phyloP scores from a whole-genome alignment of 2,888 invertebrate species.

The Apamea sordens region DNA sequence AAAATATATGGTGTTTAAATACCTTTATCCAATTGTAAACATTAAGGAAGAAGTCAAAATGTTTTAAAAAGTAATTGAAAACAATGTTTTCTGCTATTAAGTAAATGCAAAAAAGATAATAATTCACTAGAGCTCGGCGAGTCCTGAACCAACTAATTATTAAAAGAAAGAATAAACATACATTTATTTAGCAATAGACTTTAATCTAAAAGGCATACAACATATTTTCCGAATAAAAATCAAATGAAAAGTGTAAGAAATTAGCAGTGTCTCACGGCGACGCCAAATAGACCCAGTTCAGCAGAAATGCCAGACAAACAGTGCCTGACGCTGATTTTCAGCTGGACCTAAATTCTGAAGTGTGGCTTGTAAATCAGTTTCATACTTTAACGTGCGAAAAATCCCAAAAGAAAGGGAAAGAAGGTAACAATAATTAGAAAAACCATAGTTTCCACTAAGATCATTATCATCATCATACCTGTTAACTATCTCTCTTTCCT shows the following conservation, averaged over 20 bases:
- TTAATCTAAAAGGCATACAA: too few species aligned
- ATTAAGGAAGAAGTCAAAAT: background rate
- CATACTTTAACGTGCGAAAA: background rate
- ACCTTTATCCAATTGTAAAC: background rate
- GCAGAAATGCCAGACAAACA: background rate
- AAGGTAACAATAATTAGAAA: background rate
- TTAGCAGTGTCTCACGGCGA: background rate
- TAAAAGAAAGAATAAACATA: background rate
- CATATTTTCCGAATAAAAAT: background rate
- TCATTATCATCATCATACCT: slow-evolving; percentile 68
- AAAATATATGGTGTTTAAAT: background rate
- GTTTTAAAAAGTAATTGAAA: background rate
- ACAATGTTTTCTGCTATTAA: background rate
- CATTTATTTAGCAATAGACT: background rate
- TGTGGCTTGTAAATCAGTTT: background rate
- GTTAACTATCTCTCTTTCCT: slow-evolving; percentile 76
- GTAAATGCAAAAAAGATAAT: background rate
- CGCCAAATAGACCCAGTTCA: background rate
- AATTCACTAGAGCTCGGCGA: background rate
- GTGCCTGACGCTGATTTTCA: background rate
- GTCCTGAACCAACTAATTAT: background rate
- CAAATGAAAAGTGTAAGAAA: background rate
- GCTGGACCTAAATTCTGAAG: background rate
- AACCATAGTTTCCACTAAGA: background rate
- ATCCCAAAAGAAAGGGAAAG: too few species aligned